Conservation (phyloP, 2,888 invertebrate species). For the Hymenopus coronatus region DNA sequence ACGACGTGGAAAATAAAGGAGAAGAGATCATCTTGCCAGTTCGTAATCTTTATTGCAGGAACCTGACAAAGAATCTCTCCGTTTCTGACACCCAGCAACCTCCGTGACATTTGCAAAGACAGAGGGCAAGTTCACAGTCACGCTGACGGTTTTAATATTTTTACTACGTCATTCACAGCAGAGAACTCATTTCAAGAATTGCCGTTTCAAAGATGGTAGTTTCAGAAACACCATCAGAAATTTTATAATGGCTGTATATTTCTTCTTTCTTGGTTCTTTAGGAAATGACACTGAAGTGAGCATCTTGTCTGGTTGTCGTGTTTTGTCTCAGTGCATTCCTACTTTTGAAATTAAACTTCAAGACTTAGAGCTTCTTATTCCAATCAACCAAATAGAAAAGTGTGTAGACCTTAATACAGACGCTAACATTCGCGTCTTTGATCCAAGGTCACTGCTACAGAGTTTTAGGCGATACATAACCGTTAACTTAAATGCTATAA, state of each 20-base stretch:
- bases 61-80: not conserved
- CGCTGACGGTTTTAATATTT: not conserved
- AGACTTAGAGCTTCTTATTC: not conserved
- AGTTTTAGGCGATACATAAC: too few relatives aligned
- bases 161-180: not conserved
- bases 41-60: not conserved
- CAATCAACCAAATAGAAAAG: not conserved
- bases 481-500: too few relatives aligned
- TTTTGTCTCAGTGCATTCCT: not conserved
- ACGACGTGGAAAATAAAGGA: not conserved
- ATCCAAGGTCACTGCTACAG: too few relatives aligned
- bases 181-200: not conserved
- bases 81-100: not conserved
- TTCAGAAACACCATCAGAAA: not conserved
- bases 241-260: not conserved
- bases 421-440: too few relatives aligned
- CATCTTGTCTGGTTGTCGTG: not conserved
- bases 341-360: not conserved
- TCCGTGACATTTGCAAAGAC: not conserved
- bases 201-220: not conserved
- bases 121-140: not conserved
- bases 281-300: not conserved
- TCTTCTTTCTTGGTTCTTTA: not conserved
- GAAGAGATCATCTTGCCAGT: not conserved
- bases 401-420: too few relatives aligned